Evolutionary conservation across 2,113 vertebrate species (phyloP), one percentile per base, ranked within the genome.

Genomic region (Haemorhous mexicanus): DNA sequence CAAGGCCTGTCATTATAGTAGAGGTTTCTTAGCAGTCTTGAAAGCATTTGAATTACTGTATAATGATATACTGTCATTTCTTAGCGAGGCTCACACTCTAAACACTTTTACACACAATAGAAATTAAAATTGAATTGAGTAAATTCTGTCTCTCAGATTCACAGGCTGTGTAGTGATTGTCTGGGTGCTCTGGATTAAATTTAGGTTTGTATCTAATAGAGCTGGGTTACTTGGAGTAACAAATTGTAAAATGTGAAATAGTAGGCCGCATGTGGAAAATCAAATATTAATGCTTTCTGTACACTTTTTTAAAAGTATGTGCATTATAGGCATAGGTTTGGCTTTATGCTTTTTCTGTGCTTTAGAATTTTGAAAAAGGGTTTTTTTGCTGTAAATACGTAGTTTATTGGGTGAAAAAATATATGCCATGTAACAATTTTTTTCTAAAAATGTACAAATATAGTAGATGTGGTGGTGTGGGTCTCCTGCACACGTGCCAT

Each of bases 1-100:
- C 53, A 66, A 87, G 83, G 86, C 86, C 93, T 92, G 83, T 89
- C 92, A 85, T 87, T 82, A 46, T 30, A 66, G 49, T 43, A 14
- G 41, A 84, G 77, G 62, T 87, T 94, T 91, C 87, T 76, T 58
- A 84, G 91, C 69, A 89, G 84, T 53, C 55, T 85, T 84, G 84
- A 92, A 76, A 94, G 85, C 16, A 2, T 81, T 75, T 94, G 74
- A 91, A 93, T 96, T 69, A 21, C 81, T 66, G 28, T 20, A 13
- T 81, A 93, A 94, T 94, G 86, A 66, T 91, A 87, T 80, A 92
- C 88, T 91, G 84, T 94, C 91, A 94, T 85, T 89, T 94, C 75
- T 59, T 91, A 79, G 87, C 50, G 32, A 80, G 62, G 55, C 79
- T 92, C 63, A 61, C 32, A 27, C 59, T 87, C 63, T 73, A 83